Evolutionary conservation across 2,113 vertebrate genomes (phyloP).

Genomic region (Herpailurus yagouaroundi): DNA sequence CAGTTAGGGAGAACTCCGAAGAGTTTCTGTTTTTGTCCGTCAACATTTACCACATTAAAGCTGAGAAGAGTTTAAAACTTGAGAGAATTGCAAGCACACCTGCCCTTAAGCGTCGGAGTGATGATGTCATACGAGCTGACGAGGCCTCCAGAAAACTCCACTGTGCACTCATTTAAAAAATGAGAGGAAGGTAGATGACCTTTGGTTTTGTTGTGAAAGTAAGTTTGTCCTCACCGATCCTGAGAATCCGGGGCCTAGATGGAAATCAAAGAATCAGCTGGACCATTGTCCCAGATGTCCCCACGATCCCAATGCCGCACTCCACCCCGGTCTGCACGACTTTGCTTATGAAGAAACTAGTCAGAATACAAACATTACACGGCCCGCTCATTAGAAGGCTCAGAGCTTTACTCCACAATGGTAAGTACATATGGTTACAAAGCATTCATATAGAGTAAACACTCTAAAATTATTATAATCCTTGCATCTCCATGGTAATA

Average conservation of each 20-base stretch:
- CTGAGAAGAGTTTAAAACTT: background rate
- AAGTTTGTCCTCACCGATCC: fast-evolving
- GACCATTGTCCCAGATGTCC: fast-evolving
- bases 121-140: fast-evolving
- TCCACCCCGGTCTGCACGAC: background rate
- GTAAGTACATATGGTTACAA: slow-evolving; percentile 33
- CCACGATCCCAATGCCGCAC: background rate
- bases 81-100: background rate
- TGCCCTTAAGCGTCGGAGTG: background rate
- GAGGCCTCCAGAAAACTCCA: background rate
- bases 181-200: fast-evolving
- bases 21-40: background rate
- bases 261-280: background rate
- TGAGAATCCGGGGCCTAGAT: background rate
- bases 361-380: background rate
- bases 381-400: slow-evolving; percentile 21
- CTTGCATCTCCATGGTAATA: slow-evolving; percentile 64
- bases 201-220: too few species aligned
- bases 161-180: fast-evolving
- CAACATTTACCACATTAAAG: too few species aligned
- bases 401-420: background rate
- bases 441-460: slow-evolving; percentile 38
- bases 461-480: slow-evolving; percentile 55
- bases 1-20: background rate
- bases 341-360: background rate